phyloP scores from a whole-genome alignment of 1,140 invertebrate species.

The Chrysomallon squamiferum region DNA sequence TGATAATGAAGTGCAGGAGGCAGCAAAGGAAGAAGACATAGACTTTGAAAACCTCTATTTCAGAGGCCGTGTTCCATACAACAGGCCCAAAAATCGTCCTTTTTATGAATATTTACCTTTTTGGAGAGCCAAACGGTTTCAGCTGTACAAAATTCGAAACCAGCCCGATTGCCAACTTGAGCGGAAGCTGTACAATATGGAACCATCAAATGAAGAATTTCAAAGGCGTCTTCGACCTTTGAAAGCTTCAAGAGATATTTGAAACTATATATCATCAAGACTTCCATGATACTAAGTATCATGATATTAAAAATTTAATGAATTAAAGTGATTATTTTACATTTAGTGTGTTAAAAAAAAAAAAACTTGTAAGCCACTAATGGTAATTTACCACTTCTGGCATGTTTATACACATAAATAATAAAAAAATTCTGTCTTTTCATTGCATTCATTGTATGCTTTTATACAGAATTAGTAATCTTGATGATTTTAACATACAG shows the following conservation, averaged over 20 bases:
- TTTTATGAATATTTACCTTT: slow-evolving; percentile 74
- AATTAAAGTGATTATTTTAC: no score
- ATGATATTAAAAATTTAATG: no score
- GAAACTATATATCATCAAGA: no score
- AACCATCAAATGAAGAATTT: slow-evolving; percentile 21
- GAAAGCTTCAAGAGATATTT: slow-evolving; percentile 9
- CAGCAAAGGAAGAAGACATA: slow-evolving; percentile 69
- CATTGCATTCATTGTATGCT: no score
- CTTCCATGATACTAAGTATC: no score
- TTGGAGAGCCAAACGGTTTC: slow-evolving; percentile 74
- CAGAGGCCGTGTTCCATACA: slow-evolving; percentile 74
- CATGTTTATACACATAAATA: no score
- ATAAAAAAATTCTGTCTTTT: no score
- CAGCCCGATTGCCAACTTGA: slow-evolving; percentile 18
- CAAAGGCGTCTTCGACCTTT: slow-evolving; percentile 8
- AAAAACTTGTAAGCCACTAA: no score
- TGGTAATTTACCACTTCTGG: no score
- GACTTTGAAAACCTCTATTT: slow-evolving; percentile 80
- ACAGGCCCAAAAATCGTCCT: slow-evolving; percentile 72
- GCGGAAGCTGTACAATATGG: slow-evolving; percentile 16
- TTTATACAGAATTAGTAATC: no score
- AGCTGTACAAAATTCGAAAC: slow-evolving; percentile 60
- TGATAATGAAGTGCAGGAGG: slow-evolving; percentile 29
- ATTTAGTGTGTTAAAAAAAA: no score
- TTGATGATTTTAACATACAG: no score